Base-by-base conservation (phyloP, 2,888 invertebrate genomes). In the Hirtodrosophila duncani region DNA sequence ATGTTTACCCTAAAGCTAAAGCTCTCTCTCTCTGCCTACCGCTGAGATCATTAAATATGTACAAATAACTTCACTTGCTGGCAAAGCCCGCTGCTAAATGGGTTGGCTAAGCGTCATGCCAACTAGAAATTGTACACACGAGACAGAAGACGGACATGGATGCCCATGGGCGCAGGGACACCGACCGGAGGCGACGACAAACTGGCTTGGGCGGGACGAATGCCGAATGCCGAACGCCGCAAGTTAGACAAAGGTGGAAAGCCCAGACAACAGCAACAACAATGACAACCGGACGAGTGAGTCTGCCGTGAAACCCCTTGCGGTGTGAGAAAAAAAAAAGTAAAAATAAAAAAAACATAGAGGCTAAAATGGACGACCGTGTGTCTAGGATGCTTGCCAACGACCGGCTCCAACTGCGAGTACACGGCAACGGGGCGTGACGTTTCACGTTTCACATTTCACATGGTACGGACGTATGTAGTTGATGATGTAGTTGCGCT, bases 41-140 rank as follows among this genome's bases (percentile, higher is more conserved):
- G 20, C 26, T 23, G 31, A 52, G 50, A 49, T 63, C 67, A 70
- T 67, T 59, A 70, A 70, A 70, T 60, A 70, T 70, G 63, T 63
- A 63, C 48, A 63, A 67, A 70, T 67, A 70, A 56, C 49, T 70
- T 57, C 31, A 63, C 50, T 60, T 46, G 42, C 42, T 27, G 39
- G 39, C 42, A 41, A 39, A 65, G 45, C 34, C 18, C 18, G 34
- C 20, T 46, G 49, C 45, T 51, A 63, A 67, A 67, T 68, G 61
- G 61, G 31, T 65, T 51, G 61, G 39, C 56, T 61, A 44, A 60
- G 61, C 66, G 56, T 38, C 48, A 24, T 13, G 23, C 50, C 56
- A 56, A 49, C 65, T 62, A 29, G 33, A 61, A 57, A 52, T 45
- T 57, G 45, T 52, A 30, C 48, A 57, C 63, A 63, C 51, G 63